Evolutionary conservation across 2,888 invertebrate species (phyloP).

Genomic region (Beris morrisii): DNA sequence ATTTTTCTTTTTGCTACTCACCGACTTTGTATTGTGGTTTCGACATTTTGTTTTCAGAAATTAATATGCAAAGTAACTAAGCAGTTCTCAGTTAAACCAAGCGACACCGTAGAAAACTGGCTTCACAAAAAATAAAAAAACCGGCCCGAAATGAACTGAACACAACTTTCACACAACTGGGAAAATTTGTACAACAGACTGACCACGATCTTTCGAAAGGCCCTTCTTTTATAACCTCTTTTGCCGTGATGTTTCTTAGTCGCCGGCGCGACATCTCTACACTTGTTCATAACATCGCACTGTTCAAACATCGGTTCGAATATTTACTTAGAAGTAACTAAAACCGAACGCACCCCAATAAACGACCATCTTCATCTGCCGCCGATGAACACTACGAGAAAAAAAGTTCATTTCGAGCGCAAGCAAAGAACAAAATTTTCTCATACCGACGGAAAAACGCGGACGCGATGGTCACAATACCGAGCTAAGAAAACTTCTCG

Average conservation of each 20-base stretch:
- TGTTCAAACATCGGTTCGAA: not conserved
- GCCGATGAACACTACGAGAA: not conserved
- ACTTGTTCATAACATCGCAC: too few relatives aligned
- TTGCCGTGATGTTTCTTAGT: too few relatives aligned
- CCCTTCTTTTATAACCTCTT: too few relatives aligned
- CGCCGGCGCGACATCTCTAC: too few relatives aligned
- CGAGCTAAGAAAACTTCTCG: conserved; percentile 7
- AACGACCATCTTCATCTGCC: not conserved
- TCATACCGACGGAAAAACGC: conserved; percentile 29
- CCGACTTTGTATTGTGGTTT: conserved; percentile 60
- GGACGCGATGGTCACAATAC: conserved; percentile 27
- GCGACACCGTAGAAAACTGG: too few relatives aligned
- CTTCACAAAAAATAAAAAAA: too few relatives aligned
- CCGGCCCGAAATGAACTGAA: too few relatives aligned
- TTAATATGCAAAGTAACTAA: too few relatives aligned
- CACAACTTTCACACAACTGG: too few relatives aligned
- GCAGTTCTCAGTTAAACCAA: too few relatives aligned
- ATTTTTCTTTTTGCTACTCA: conserved; percentile 47
- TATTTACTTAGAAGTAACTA: not conserved
- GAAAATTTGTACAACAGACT: too few relatives aligned
- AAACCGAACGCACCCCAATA: conserved; percentile 14
- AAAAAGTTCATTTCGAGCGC: conserved; percentile 11
- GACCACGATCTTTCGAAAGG: too few relatives aligned
- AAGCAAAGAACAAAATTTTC: conserved; percentile 3
- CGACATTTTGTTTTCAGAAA: conserved; percentile 42